phyloP scores from a whole-genome alignment of 2,113 vertebrate species.

The Halichoerus grypus region DNA sequence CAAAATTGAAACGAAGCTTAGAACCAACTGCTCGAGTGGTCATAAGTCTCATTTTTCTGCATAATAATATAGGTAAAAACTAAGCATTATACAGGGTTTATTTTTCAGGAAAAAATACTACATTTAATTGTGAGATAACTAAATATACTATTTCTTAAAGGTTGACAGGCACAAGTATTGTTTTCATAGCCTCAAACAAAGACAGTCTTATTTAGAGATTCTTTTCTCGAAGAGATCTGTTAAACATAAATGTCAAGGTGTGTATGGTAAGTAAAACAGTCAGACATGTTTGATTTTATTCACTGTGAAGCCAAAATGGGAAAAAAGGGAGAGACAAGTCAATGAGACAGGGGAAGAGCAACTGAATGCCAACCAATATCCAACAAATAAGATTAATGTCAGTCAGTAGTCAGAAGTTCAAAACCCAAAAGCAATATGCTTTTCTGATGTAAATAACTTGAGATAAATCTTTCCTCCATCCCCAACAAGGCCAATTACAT shows the following conservation, averaged over 20 bases:
- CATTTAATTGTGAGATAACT: background rate
- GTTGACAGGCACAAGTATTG: background rate
- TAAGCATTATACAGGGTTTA: background rate
- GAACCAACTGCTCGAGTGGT: background rate
- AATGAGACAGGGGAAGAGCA: background rate
- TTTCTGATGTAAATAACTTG: background rate
- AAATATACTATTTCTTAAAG: background rate
- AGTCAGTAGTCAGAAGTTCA: background rate
- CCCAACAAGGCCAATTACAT: background rate
- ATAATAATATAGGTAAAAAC: constrained; percentile 14
- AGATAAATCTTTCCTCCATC: background rate
- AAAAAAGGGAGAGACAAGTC: constrained; percentile 13
- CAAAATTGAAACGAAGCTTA: constrained; percentile 28
- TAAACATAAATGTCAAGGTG: background rate
- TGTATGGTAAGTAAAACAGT: background rate
- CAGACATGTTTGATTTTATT: constrained; percentile 29
- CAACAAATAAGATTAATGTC: constrained; percentile 51
- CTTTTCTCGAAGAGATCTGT: background rate
- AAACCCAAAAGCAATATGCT: background rate
- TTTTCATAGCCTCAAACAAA: constrained; percentile 29
- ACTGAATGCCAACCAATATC: constrained; percentile 73
- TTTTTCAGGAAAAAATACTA: background rate
- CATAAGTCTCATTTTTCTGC: background rate
- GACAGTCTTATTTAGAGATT: background rate
- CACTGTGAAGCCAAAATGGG: constrained; percentile 29